Conservation (phyloP, 2,888 invertebrate genomes). For the Azorinus chamasolen region DNA sequence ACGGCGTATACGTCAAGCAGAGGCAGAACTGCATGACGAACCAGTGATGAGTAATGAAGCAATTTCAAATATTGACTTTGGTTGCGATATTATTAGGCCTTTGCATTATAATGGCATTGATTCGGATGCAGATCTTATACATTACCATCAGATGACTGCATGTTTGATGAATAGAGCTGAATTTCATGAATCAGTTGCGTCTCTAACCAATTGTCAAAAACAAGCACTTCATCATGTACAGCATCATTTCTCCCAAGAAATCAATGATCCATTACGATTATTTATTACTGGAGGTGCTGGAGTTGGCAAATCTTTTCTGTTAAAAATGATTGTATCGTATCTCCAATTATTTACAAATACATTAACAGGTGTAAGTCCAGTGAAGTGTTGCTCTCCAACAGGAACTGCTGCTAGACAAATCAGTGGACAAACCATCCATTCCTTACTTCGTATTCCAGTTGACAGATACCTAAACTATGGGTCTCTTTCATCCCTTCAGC, state of each 20-base stretch:
- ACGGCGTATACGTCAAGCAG: background rate
- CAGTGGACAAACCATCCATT: background rate
- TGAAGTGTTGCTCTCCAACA: background rate
- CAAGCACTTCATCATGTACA: conserved; percentile 8
- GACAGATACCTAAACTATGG: background rate
- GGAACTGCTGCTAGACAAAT: background rate
- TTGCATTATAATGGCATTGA: background rate
- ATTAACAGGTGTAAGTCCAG: background rate
- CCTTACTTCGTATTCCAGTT: background rate
- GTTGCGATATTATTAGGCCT: background rate
- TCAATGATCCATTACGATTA: conserved; percentile 8
- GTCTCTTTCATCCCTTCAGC: background rate
- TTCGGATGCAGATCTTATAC: background rate
- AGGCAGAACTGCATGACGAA: background rate
- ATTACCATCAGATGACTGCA: conserved; percentile 13
- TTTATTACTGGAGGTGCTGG: background rate
- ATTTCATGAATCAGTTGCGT: background rate
- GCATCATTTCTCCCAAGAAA: background rate
- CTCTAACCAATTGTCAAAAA: conserved; percentile 12
- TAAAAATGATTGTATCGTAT: background rate
- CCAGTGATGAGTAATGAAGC: background rate
- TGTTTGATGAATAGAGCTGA: conserved; percentile 27
- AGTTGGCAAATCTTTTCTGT: background rate
- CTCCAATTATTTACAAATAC: background rate
- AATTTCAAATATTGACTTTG: background rate